Base-by-base conservation (phyloP, 2,888 invertebrate species). In the Polymixis flavicincta region DNA sequence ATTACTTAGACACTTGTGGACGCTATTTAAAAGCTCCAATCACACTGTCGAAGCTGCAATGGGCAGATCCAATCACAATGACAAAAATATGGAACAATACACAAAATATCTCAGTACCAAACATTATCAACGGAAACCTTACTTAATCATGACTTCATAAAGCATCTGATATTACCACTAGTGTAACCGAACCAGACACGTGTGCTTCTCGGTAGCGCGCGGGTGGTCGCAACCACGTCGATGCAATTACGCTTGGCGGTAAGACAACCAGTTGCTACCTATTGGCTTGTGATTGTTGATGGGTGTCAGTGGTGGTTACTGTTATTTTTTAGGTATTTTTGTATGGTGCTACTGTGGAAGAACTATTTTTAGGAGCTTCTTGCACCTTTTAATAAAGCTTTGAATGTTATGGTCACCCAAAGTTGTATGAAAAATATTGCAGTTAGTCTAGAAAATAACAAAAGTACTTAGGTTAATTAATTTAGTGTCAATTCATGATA, bases 181-280 rank as follows among this genome's bases (percentile, higher is more conserved):
- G 17, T 78, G 87, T 79, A 86, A 87, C 79, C 72, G 5, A 73
- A 86, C 50, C 66, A 78, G 48, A 19, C 76, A 76, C 66, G 66
- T 73, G 69, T 71, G 57, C 8, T 88, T 87, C 88, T 79, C 71
- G 42, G 85, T 87, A 88, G 71, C 80, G 63, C 76, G 79, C 83
- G 85, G 88, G 87, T 88, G 87, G 87, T 83, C 87, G 75, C 14
- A 61, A 57, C 65, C 32, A 73, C 72, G 81, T 81, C 83, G 59
- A 57, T 57, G 28, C 77, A 75, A 78, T 80, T 78, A 78, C 69
- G 32, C 45, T 65, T 65, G 66, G 57, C 59, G 54, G 37, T 65
- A 37, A 74, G 42, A 67, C 66, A 73, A 65, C 69, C 71, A 80
- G 84, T 80, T 69, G 80, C 84, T 84, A 82, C 71, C 52, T 84